Percentiles rank a stretch among this genome's conserved stretches.
Evolutionary conservation across 2,113 vertebrate genomes (phyloP).

Genomic region (Noctilio leporinus): DNA sequence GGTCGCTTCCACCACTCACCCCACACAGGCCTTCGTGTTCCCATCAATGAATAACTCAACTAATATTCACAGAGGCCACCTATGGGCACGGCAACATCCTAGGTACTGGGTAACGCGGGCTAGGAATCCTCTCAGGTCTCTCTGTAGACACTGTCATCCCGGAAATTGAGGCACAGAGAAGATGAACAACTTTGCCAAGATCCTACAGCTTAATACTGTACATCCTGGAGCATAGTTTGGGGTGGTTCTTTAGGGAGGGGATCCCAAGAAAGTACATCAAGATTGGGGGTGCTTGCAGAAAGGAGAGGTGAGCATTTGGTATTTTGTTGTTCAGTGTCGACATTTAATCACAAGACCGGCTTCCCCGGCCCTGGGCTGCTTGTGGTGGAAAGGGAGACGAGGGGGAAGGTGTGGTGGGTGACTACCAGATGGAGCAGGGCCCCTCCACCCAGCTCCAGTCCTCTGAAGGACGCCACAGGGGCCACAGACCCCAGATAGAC

Average conservation of each 20-base stretch:
- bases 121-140: background rate
- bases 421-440: background rate
- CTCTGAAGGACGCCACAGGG: background rate
- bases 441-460: background rate
- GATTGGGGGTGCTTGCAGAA: background rate
- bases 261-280: background rate
- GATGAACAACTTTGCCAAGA: background rate
- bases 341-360: background rate
- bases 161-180: background rate
- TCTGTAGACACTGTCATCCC: background rate
- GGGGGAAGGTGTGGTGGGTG: no score
- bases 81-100: background rate
- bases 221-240: background rate
- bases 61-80: slow-evolving; percentile 4
- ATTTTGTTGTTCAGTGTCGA: background rate
- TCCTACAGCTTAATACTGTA: background rate
- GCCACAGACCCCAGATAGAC: background rate
- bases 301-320: background rate
- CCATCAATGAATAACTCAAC: background rate
- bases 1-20: background rate
- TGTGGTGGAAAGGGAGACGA: background rate
- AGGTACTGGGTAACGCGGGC: background rate
- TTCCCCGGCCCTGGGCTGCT: background rate
- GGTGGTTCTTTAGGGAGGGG: background rate
- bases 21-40: background rate